Base-by-base conservation (phyloP, 2,797 vertebrate genomes). In the Moxostoma hubbsi region DNA sequence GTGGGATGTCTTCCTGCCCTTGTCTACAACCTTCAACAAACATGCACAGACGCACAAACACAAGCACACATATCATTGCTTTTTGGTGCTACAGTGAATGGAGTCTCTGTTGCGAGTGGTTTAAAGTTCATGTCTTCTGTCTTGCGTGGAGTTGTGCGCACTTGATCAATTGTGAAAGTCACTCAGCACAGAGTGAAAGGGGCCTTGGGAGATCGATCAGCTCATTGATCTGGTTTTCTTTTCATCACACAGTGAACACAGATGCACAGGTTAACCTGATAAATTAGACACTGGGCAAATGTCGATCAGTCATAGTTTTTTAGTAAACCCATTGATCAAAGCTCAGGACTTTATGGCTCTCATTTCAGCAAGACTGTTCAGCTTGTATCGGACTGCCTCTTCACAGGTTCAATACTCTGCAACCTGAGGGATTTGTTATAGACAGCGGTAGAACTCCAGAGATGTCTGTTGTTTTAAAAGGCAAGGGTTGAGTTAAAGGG, bases 161-260 rank as follows among this genome's bases (percentile, higher is more conserved):
- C 81, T 77, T 85, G 69, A 81, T 85, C 69, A 5, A 46, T 67
- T 58, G 77, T 89, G 89, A 93, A 86, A 89, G 92, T 90, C 93
- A 90, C 86, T 82, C 81, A 36, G 79, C 76, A 82, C 81, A 89
- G 79, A 86, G 81, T 3, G 9, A 80, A 88, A 82, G 81, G 58
- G 81, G 83, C 89, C 87, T 91, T 82, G 86, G 76, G 68, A 75
- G 55, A 90, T 92, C 54, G 91, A 92, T 91, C 80, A 18, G 11
- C 36, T 11, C 83, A 93, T 94, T 79, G 92, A 93, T 90, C 82
- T 73, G 45, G 46, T 74, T 82, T 84, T 82, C 85, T 82, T 85
- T 83, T 79, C 81, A 67, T 82, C 81, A 76, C 24, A 2, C 13
- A n/a, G 47, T 46, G 68, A 77, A 79, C 67, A 45, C 53, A 73